Evolutionary conservation across 2,888 invertebrate genomes (phyloP), one percentile per base, ranked within the genome.

Genomic region (Molanna angustata): DNA sequence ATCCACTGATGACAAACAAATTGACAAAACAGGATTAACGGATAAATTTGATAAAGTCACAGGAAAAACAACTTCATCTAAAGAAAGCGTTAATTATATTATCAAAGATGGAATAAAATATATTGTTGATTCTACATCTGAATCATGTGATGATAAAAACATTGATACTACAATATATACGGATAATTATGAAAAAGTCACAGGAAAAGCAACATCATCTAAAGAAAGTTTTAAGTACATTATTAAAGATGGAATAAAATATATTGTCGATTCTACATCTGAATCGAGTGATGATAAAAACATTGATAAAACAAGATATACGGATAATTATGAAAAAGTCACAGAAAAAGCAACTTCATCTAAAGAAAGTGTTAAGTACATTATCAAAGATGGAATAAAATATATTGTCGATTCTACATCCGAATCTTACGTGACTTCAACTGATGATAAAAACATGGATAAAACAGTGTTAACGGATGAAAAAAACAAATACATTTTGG

Each of bases 311-410:
- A n/a, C n/a, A n/a, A n/a, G n/a, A n/a, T n/a, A n/a, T n/a, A n/a
- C n/a, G n/a, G n/a, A n/a, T n/a, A n/a, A n/a, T n/a, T n/a, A n/a
- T n/a, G n/a, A n/a, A n/a, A n/a, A n/a, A n/a, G n/a, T n/a, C n/a
- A n/a, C n/a, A n/a, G n/a, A n/a, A n/a, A n/a, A n/a, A n/a, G n/a
- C n/a, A n/a, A n/a, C n/a, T n/a, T n/a, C n/a, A n/a, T n/a, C 17
- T 3, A 37, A 49, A 35, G 49, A 53, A 3, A 21, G 45, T 13
- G 43, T 45, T 4, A 49, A 19, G 13, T 56, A 56, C 21, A 50
- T 56, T 11, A 50, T 56, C 6, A 53, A 56, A 53, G 45, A 56
- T 42, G 56, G 56, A 4, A 42, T 56, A 7, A 56, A 22, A 53
- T 53, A 49, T 17, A 13, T 31, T 16, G 18, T 52, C 3, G 49